Evolutionary conservation across 2,888 invertebrate species (phyloP), one percentile per base, ranked within the genome.

Genomic region (Tetrapedia diversipes): DNA sequence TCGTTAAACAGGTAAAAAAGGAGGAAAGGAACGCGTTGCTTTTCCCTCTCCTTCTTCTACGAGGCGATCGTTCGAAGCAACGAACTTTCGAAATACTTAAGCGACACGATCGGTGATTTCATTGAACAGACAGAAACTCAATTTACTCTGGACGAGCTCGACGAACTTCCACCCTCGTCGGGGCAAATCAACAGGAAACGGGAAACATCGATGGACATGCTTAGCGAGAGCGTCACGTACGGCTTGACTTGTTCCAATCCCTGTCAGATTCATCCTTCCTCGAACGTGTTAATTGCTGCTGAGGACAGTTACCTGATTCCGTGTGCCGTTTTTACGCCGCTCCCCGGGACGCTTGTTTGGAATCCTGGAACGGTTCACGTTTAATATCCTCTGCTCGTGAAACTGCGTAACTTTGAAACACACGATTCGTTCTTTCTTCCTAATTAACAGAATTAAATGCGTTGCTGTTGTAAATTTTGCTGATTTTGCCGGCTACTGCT

Each of bases 281-380:
- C 32, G 61, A 34, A 73, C 49, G 61, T 63, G 71, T 34, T 22
- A 51, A 71, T 34, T 56, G 39, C 22, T 6, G 8, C 0, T 1
- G 2, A 4, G 41, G 19, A 39, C 24, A 27, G 34, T 10, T 34
- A 19, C 16, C 41, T 43, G 29, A 39, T 39, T 51, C 51, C 11
- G 45, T 19, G 61, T 37, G 29, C 49, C n/a, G 7, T 41, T 29
- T 63, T 68, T 61, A 68, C n/a, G 53, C 6, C 11, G 22, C 59
- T n/a, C 14, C 10, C 2, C 7, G 29, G 24, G 29, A 24, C 19
- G 39, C 4, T 7, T 7, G 32, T 37, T 7, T 6, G 19, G 11
- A 16, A 14, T 16, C 11, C 34, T 19, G n/a, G n/a, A n/a, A n/a
- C 19, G 29, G 11, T 37, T 1, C 6, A 7, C 45, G 11, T 22